These are phyloP conservation scores for Podilymbus podiceps DNA, from an alignment of 2,113 vertebrate genomes.

Conservation along the genomic window DNA sequence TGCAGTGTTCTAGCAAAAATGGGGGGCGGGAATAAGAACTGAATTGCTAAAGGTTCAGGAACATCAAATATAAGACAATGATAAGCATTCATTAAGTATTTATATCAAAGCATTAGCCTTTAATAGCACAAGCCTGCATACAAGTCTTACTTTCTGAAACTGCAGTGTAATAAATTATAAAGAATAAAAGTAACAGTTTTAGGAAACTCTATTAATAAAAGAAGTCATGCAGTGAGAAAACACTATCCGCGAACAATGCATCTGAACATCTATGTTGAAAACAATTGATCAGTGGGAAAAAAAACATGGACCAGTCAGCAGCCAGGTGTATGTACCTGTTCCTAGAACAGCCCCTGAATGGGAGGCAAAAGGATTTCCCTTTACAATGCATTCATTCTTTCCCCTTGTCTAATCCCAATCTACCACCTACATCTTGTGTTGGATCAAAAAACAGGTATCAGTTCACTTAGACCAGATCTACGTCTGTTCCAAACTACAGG, in stretches of 20 bases:
- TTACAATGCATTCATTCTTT: neutral
- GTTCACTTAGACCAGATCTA: neutral
- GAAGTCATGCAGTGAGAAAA: neutral
- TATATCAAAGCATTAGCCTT: conserved; percentile 12
- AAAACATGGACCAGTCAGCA: neutral
- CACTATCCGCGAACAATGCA: neutral
- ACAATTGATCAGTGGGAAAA: neutral
- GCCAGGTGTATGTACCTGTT: neutral
- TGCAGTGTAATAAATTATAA: neutral
- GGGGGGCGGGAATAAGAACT: neutral
- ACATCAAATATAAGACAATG: conserved; percentile 2
- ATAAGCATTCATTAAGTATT: conserved; percentile 37
- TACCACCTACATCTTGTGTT: neutral
- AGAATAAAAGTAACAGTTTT: conserved; percentile 5
- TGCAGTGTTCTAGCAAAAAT: neutral
- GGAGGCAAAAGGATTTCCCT: neutral
- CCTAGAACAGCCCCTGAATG: neutral
- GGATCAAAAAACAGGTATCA: neutral
- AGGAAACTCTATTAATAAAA: neutral
- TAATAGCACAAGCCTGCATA: neutral
- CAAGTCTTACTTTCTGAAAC: neutral
- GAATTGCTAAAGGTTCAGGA: neutral
- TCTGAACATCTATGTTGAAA: neutral
- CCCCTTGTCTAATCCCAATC: neutral
- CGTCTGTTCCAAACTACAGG: neutral